Evolutionary conservation across 2,113 vertebrate genomes (phyloP).

Genomic region (Chrysochloris asiatica): DNA sequence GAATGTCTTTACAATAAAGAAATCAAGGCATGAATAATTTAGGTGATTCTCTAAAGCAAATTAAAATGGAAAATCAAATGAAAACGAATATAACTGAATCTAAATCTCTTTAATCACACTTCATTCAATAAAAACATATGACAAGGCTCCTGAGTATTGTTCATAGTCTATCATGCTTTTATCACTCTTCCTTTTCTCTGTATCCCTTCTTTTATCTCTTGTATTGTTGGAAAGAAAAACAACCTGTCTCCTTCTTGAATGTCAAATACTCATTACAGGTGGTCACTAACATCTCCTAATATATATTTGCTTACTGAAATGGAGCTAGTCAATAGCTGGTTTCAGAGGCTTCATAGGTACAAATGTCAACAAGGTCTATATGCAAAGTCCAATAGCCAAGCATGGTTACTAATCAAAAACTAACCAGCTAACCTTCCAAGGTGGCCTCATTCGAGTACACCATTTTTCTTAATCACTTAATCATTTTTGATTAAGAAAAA

Average conservation of each 20-base stretch:
- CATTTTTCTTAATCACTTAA: neutral
- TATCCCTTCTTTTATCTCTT: neutral
- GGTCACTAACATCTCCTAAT: neutral
- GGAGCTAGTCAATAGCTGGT: neutral
- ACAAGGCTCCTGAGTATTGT: conserved; percentile 23
- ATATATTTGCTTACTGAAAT: neutral
- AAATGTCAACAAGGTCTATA: neutral
- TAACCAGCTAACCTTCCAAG: neutral
- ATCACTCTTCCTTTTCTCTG: neutral
- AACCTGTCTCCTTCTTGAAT: neutral
- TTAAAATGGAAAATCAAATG: conserved; percentile 24
- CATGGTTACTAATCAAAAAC: neutral
- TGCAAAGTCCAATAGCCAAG: neutral
- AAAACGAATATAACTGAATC: conserved; percentile 24
- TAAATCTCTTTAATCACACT: conserved; percentile 7
- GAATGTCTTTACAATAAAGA: conserved; percentile 24
- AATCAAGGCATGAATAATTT: conserved; percentile 19
- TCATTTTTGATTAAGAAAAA: too few species aligned
- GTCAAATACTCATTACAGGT: neutral
- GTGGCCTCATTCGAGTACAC: neutral
- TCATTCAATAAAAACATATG: conserved; percentile 3
- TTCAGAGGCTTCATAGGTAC: conserved; percentile 15
- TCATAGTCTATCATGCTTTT: neutral
- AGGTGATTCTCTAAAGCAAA: neutral
- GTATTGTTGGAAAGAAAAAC: neutral